Evolutionary conservation across 2,888 invertebrate species (phyloP).

Genomic region (Drosophila paracracens): DNA sequence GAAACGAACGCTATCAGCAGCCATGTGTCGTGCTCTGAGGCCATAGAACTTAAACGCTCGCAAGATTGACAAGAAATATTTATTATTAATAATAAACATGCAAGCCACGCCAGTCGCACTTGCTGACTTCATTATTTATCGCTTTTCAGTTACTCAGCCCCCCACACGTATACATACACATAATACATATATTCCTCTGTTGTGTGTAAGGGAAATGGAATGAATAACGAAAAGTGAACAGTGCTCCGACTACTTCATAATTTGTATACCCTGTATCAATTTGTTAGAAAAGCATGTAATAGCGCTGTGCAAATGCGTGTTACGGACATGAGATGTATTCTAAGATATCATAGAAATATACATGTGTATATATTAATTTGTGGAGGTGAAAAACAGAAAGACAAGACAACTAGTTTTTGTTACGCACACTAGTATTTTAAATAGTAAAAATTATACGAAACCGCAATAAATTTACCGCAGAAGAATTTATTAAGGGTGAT

Average conservation of each 20-base stretch:
- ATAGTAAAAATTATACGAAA: background rate
- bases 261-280: slow-evolving; percentile 1
- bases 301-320: background rate
- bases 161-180: too few relatives aligned
- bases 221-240: slow-evolving; percentile 41
- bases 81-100: slow-evolving; percentile 80
- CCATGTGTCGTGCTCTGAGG: slow-evolving; percentile 61
- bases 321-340: background rate
- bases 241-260: slow-evolving; percentile 8
- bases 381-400: background rate
- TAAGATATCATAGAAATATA: background rate
- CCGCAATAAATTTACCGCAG: background rate
- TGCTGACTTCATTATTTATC: slow-evolving; percentile 80
- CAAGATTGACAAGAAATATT: slow-evolving; percentile 75
- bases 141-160: slow-evolving; percentile 57
- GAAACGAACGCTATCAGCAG: slow-evolving; percentile 23
- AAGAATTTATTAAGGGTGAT: background rate
- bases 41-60: slow-evolving; percentile 68
- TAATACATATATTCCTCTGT: background rate
- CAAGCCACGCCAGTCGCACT: slow-evolving; percentile 75
- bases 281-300: background rate
- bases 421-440: background rate
- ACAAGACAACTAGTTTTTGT: background rate
- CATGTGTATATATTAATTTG: background rate
- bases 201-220: slow-evolving; percentile 23